These are phyloP conservation scores for Pseudorhombus dupliciocellatus DNA, from an alignment of 2,113 vertebrate genomes.

Conservation along the genomic window DNA sequence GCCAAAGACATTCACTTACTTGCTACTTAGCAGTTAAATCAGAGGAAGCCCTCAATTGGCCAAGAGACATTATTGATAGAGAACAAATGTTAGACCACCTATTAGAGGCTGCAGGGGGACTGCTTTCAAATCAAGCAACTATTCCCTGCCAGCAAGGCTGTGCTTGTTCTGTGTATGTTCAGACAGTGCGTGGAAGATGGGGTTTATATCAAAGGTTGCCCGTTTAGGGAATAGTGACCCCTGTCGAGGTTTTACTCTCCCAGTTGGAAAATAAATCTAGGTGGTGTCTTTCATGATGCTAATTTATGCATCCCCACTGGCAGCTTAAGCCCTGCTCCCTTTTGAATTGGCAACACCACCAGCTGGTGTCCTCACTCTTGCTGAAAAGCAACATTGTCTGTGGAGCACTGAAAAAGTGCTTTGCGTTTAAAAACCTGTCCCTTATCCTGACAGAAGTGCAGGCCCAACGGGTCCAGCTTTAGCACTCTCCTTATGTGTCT, in stretches of 20 bases:
- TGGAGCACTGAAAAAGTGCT: constrained; percentile 39
- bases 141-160: constrained; percentile 21
- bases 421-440: constrained; percentile 52
- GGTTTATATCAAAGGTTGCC: constrained; percentile 60
- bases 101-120: constrained; percentile 7
- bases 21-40: constrained; percentile 29
- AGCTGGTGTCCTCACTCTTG: constrained; percentile 65
- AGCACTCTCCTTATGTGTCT: constrained; percentile 45
- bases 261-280: constrained; percentile 68
- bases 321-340: constrained; percentile 67
- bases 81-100: constrained; percentile 26
- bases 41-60: constrained; percentile 14
- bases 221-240: constrained; percentile 70
- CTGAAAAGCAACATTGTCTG: constrained; percentile 70
- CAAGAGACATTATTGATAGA: constrained; percentile 39
- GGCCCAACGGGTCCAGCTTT: constrained; percentile 31
- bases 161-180: constrained; percentile 23
- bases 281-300: constrained; percentile 67
- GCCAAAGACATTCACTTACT: constrained; percentile 14
- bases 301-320: constrained; percentile 76
- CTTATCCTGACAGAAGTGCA: constrained; percentile 58
- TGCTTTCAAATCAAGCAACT: constrained; percentile 53
- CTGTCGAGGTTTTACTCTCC: constrained; percentile 61
- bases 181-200: constrained; percentile 24
- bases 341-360: constrained; percentile 68